These are phyloP conservation scores for Xylocampa areola DNA, from an alignment of 2,888 invertebrate genomes.

Conservation along the genomic window DNA sequence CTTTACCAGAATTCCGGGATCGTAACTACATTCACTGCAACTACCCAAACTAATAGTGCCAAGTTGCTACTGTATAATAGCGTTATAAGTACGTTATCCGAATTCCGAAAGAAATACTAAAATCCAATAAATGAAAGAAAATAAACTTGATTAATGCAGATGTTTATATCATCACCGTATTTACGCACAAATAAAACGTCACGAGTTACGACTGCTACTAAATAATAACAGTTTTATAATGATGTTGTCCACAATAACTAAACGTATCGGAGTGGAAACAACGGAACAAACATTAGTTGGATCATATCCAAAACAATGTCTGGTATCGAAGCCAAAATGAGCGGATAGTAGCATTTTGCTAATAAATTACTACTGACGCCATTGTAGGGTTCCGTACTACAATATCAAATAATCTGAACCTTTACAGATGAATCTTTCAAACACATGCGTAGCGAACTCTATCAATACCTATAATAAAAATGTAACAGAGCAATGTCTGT, in stretches of 20 bases:
- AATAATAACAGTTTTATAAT: constrained; percentile 49
- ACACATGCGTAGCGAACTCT: too few species aligned
- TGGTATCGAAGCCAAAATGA: constrained; percentile 70
- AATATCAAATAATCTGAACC: too few species aligned
- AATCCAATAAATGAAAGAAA: neutral
- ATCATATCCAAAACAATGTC: constrained; percentile 72
- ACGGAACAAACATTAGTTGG: constrained; percentile 71
- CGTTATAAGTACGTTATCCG: too few species aligned
- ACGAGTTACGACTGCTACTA: constrained; percentile 31
- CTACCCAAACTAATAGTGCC: too few species aligned
- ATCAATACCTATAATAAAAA: too few species aligned
- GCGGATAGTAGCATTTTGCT: constrained; percentile 64
- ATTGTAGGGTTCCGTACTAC: too few species aligned
- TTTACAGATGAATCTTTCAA: too few species aligned
- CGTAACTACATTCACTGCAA: too few species aligned
- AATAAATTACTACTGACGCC: constrained; percentile 66
- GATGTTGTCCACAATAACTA: constrained; percentile 64
- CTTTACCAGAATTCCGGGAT: too few species aligned
- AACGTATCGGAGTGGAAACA: constrained; percentile 66
- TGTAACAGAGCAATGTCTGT: too few species aligned
- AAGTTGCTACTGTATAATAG: too few species aligned
- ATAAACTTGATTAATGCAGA: constrained; percentile 13
- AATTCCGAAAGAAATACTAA: neutral
- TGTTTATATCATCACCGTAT: constrained; percentile 13
- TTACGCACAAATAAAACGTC: constrained; percentile 34